Evolutionary conservation across 1,140 invertebrate species (phyloP).

Genomic region (Calycopis cecrops): DNA sequence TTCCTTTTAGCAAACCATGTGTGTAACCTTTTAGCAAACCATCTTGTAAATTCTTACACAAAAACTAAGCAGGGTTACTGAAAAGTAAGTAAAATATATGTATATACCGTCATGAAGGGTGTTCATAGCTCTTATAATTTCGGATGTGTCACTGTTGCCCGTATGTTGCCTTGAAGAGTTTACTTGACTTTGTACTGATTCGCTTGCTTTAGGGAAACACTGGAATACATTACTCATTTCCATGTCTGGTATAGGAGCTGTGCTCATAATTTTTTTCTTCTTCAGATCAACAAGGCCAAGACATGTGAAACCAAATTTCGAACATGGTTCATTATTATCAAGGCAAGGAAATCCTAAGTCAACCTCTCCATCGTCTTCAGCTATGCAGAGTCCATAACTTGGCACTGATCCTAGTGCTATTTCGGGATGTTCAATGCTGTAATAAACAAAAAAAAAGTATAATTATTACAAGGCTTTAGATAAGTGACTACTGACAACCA

Average conservation of each 20-base stretch:
- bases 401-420: conserved; percentile 76
- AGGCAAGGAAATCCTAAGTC: conserved; percentile 95
- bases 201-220: conserved; percentile 49
- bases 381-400: conserved; percentile 92
- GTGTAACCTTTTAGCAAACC: too few species aligned
- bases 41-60: too few species aligned
- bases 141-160: conserved; percentile 54
- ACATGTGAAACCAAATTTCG: conserved; percentile 94
- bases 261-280: conserved; percentile 40
- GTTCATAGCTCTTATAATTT: conserved; percentile 54
- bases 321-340: conserved; percentile 89
- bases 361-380: conserved; percentile 97
- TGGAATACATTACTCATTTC: conserved; percentile 47
- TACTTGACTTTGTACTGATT: conserved; percentile 55
- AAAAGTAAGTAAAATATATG: conserved; percentile 15
- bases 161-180: conserved; percentile 55
- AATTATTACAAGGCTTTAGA: too few species aligned
- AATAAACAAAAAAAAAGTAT: conserved; percentile 25
- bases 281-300: conserved; percentile 88
- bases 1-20: too few species aligned
- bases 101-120: conserved; percentile 54
- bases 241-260: conserved; percentile 60
- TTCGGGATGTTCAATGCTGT: conserved; percentile 77
- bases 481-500: too few species aligned
- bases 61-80: too few species aligned